A percentile compares a stretch with the other conserved stretches of the same genome.
Evolutionary conservation across 2,888 invertebrate genomes (phyloP).

Genomic region (Drosophila antonietae): DNA sequence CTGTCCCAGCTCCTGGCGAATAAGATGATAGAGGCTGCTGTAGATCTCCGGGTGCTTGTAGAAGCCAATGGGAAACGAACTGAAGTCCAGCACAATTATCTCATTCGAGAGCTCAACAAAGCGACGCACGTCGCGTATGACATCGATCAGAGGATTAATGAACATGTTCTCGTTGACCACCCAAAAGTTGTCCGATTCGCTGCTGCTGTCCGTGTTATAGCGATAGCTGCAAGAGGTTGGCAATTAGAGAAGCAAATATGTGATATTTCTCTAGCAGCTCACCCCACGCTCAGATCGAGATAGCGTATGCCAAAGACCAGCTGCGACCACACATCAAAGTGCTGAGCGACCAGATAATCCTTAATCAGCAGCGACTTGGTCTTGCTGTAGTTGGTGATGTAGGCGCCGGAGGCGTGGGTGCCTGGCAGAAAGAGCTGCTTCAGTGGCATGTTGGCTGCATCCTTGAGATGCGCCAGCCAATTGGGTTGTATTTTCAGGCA

Average conservation of each 20-base stretch:
- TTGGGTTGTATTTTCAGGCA: conserved; percentile 93
- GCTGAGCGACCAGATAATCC: conserved; percentile 87
- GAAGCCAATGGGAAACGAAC: conserved; percentile 89
- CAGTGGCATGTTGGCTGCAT: conserved; percentile 74
- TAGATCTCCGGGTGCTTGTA: conserved; percentile 85
- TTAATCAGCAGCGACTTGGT: conserved; percentile 76
- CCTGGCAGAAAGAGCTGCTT: conserved; percentile 85
- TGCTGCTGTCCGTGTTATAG: conserved; percentile 49
- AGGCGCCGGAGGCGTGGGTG: conserved; percentile 87
- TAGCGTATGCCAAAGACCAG: conserved; percentile 93
- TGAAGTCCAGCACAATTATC: conserved; percentile 92
- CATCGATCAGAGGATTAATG: conserved; percentile 88
- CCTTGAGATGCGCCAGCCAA: conserved; percentile 90
- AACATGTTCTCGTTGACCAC: conserved; percentile 83
- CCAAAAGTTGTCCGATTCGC: conserved; percentile 78
- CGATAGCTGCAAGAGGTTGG: conserved; percentile 55
- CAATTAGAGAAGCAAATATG: neutral
- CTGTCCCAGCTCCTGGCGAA: conserved; percentile 86
- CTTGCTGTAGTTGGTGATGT: conserved; percentile 78
- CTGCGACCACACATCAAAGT: conserved; percentile 92
- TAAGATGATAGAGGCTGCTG: conserved; percentile 85
- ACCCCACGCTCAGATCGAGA: conserved; percentile 92
- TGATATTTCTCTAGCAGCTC: conserved; percentile 81
- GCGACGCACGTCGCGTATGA: conserved; percentile 89
- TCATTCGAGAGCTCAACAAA: conserved; percentile 90